These are phyloP conservation scores for Cochlearius cochlearius DNA, from an alignment of 2,113 vertebrate species.

Conservation along the genomic window DNA sequence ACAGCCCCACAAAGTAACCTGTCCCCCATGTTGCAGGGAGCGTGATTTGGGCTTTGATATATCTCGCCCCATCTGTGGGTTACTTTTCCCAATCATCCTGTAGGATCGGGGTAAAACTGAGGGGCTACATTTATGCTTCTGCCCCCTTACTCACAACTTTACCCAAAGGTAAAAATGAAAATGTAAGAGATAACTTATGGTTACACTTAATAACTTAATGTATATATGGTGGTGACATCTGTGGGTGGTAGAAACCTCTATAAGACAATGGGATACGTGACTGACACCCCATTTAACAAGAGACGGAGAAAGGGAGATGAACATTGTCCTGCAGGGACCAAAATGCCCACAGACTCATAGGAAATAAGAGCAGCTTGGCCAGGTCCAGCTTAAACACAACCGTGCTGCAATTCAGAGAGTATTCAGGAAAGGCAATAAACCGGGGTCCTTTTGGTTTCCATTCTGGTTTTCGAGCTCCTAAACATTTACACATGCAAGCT, in stretches of 20 bases:
- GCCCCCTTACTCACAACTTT: background rate
- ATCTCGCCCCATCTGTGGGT: background rate
- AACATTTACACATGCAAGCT: background rate
- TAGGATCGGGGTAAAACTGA: background rate
- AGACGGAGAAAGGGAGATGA: background rate
- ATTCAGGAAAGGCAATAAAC: background rate
- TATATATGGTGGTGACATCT: background rate
- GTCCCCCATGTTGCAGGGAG: background rate
- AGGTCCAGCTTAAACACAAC: background rate
- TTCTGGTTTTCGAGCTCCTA: background rate
- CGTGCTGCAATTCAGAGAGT: background rate
- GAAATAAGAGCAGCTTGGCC: background rate
- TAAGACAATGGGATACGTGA: background rate
- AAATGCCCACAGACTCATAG: background rate
- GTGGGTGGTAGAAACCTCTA: background rate
- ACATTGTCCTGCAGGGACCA: background rate
- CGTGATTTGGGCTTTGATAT: background rate
- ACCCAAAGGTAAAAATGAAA: background rate
- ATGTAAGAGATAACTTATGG: background rate
- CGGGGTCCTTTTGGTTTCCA: background rate
- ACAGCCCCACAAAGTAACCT: background rate
- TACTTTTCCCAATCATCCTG: background rate
- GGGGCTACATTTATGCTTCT: background rate
- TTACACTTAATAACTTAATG: background rate
- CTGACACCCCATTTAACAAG: background rate